Evolutionary conservation across 1,140 invertebrate species (phyloP).

Genomic region (Drosophila suzukii): DNA sequence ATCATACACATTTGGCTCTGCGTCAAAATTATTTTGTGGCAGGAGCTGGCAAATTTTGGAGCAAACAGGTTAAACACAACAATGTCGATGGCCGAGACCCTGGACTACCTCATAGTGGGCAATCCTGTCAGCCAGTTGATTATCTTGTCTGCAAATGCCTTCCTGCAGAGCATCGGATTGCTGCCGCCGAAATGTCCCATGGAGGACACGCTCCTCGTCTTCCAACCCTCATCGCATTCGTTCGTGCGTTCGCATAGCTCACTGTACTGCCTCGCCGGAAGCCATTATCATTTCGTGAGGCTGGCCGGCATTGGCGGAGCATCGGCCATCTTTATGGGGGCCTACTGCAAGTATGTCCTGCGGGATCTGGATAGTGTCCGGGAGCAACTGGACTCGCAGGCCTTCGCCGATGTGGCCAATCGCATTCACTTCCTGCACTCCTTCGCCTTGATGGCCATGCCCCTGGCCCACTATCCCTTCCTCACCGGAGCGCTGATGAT

Average conservation of each 20-base stretch:
- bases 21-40: slow-evolving; percentile 32
- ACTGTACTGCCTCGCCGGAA: slow-evolving; percentile 87
- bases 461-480: slow-evolving; percentile 89
- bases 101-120: slow-evolving; percentile 68
- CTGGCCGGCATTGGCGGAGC: slow-evolving; percentile 93
- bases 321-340: slow-evolving; percentile 93
- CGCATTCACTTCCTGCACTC: slow-evolving; percentile 96
- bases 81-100: slow-evolving; percentile 69
- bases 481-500: slow-evolving; percentile 91
- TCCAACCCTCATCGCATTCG: slow-evolving; percentile 4
- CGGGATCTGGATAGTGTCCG: slow-evolving; percentile 86
- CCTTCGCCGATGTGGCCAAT: slow-evolving; percentile 94
- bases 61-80: slow-evolving; percentile 5
- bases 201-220: slow-evolving; percentile 3
- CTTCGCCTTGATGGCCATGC: slow-evolving; percentile 91
- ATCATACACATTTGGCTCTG: background rate
- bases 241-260: slow-evolving; percentile 73
- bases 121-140: slow-evolving; percentile 73
- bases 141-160: slow-evolving; percentile 37
- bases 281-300: slow-evolving; percentile 88
- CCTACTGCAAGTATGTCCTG: slow-evolving; percentile 95
- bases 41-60: background rate
- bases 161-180: slow-evolving; percentile 59
- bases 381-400: slow-evolving; percentile 88
- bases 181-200: slow-evolving; percentile 42